Percentiles rank a stretch among this genome's conserved stretches.
These are phyloP conservation scores for Pseudochirops corinnae DNA, from an alignment of 2,797 vertebrate species.

Conservation along the genomic window DNA sequence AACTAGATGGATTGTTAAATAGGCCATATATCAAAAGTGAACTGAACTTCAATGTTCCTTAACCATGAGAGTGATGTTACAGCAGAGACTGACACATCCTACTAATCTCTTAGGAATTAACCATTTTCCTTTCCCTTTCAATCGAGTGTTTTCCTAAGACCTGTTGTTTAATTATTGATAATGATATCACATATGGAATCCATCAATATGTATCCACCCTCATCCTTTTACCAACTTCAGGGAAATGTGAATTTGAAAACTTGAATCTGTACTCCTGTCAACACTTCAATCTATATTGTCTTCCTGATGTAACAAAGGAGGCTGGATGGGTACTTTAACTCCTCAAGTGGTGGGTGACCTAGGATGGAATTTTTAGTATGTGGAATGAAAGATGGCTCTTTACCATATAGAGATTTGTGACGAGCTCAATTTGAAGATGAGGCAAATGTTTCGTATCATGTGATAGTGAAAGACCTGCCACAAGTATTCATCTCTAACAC, in stretches of 20 bases:
- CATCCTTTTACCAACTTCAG: neutral
- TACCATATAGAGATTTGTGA: neutral
- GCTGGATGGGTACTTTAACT: neutral
- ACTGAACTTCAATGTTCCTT: neutral
- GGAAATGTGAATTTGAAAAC: neutral
- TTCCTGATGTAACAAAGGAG: neutral
- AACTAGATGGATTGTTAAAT: neutral
- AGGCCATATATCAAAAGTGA: neutral
- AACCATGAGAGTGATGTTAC: neutral
- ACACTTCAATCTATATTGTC: neutral
- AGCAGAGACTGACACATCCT: neutral
- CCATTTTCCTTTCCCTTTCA: too few relatives aligned
- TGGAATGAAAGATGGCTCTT: neutral
- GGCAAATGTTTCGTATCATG: neutral
- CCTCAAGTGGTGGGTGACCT: neutral
- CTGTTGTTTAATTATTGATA: neutral
- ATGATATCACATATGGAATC: neutral
- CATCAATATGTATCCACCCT: neutral
- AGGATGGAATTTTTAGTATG: neutral
- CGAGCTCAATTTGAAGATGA: neutral
- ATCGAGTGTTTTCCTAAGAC: neutral
- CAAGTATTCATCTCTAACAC: conserved; percentile 18
- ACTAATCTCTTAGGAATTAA: neutral
- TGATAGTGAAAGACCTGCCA: neutral
- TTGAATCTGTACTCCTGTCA: neutral